Evolutionary conservation across 2,888 invertebrate genomes (phyloP), one percentile per base, ranked within the genome.

Genomic region (Caenorhabditis sp.): DNA sequence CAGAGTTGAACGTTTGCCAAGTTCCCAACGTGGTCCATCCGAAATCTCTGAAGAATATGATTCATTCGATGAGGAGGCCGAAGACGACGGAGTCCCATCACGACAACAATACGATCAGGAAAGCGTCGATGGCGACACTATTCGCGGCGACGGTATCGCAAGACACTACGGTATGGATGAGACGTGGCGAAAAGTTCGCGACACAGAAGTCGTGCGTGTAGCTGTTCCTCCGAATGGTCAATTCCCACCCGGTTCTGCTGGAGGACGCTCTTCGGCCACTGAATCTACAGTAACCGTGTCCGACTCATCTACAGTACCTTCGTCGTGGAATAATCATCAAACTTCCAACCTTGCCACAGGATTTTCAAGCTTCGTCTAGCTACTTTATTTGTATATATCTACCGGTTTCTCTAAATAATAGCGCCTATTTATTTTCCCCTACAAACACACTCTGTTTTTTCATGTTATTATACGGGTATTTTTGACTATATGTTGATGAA

Each of bases 111-210:
- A 64, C 21, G 23, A n/a, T n/a, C n/a, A n/a, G 5, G 21, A 17
- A 38, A 52, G 26, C 31, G 23, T 26, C 27, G 31, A 27, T 20
- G 52, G n/a, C 14, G 20, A 25, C 26, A 52, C 53, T 2, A 67
- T 76, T 36, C 70, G 66, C 23, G 60, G 58, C 12, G 78, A 81
- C 36, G 79, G 77, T 58, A 79, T 80, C 43, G 81, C 79, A 14
- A 67, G 74, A 38, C 82, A 82, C 36, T 81, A 82, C 54, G 77
- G 77, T 7, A 59, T 73, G 20, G 68, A 78, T 56, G 79, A 80
- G 27, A 78, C 79, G 10, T 82, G 82, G 82, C 65, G 79, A 23
- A 75, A 75, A 31, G 79, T 81, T 50, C 74, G 80, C 49, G 81
- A 76, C 14, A 72, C 72, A 0, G 72, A 72, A n/a, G 68, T 72